Base-by-base conservation (phyloP, 2,888 invertebrate genomes). In the Carabus problematicus region DNA sequence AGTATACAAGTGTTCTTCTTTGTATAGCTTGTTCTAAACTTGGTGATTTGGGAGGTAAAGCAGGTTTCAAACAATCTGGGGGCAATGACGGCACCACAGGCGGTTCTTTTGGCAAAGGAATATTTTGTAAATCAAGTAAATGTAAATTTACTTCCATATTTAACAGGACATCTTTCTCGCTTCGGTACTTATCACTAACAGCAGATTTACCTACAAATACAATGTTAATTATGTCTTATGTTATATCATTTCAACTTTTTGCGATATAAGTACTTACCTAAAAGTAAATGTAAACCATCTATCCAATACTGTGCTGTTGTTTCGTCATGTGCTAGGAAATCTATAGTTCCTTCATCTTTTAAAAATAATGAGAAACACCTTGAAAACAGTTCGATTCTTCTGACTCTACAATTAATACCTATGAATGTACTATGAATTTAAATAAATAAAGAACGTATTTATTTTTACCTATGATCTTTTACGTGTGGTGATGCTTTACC, bases 111-210 rank as follows among this genome's bases (percentile, higher is more conserved):
- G 81, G 80, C 67, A 81, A 76, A 0, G 72, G 52, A 16, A 80
- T 71, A 67, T 79, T 77, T 75, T 81, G 81, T 9, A 82, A 68
- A 43, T 81, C 81, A 12, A 82, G 70, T 39, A 81, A 72, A 69
- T 79, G 77, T 54, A 82, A 70, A 43, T 76, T 75, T 55, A 79
- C 71, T 63, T 82, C 81, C 80, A 81, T 80, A 62, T 76, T 76
- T 0, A 78, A 74, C 45, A 81, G 64, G n/a, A 74, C 73, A 12
- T 79, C 74, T 29, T 81, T 71, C 69, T 82, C 81, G 39, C 75
- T 73, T n/a, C 73, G 70, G 70, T 78, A 82, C 18, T 72, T 74
- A 4, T 74, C 71, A 67, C 80, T 81, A 71, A 76, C 74, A 6
- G 73, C 66, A 7, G 73, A 69, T 70, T 75, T 74, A 8, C 73